Percentiles rank a stretch among this genome's conserved stretches.
phyloP scores from a whole-genome alignment of 2,797 vertebrate species.

The Micrastur ruficollis region DNA sequence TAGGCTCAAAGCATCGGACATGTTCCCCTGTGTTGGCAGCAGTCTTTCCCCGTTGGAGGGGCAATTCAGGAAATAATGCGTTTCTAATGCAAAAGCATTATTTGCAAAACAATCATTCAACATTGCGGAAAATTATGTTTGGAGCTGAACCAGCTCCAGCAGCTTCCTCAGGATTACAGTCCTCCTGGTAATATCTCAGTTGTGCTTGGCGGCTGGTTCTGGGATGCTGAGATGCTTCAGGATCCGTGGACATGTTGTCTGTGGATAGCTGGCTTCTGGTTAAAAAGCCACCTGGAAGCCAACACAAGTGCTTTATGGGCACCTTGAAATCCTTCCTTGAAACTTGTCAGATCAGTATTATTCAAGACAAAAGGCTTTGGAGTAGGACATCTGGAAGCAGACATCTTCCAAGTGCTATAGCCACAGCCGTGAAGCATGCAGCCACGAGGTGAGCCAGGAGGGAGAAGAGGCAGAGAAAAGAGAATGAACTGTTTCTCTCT shows the following conservation, averaged over 20 bases:
- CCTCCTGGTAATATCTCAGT: not conserved
- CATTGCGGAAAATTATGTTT: not conserved
- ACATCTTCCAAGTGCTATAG: not conserved
- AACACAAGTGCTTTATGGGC: not conserved
- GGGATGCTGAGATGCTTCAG: not conserved
- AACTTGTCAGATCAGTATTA: not conserved
- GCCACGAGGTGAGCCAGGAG: fast-evolving
- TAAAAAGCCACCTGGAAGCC: not conserved
- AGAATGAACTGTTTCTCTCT: not conserved
- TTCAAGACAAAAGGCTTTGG: not conserved
- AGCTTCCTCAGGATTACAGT: not conserved
- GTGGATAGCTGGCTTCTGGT: not conserved
- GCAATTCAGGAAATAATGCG: not conserved
- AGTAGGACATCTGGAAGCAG: not conserved
- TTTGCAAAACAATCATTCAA: not conserved
- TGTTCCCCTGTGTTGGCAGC: not conserved
- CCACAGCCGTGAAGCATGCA: not conserved
- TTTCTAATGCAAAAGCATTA: not conserved
- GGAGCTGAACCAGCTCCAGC: not conserved
- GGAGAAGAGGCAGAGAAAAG: not conserved
- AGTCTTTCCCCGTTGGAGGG: not conserved
- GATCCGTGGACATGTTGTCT: not conserved
- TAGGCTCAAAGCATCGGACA: not conserved
- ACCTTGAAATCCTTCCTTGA: not conserved
- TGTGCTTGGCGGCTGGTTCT: not conserved